Evolutionary conservation across 2,797 vertebrate genomes (phyloP), one percentile per base, ranked within the genome.

Genomic region (Amblyopsis hoosieri): DNA sequence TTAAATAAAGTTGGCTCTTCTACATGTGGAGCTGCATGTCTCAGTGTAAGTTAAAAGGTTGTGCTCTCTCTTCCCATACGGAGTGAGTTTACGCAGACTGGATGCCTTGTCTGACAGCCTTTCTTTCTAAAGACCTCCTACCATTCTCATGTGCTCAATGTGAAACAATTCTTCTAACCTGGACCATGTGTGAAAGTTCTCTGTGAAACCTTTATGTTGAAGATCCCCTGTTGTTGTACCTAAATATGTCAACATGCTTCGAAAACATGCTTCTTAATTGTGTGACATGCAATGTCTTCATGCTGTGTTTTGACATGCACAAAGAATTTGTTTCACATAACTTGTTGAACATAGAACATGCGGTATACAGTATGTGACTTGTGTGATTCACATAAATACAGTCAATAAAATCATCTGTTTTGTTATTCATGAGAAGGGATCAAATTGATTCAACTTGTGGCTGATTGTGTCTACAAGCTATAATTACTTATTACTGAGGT

Each of bases 121-220:
- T 54, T 68, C 71, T 75, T 77, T 83, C 78, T 85, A 82, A 85
- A 89, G 83, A 89, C 88, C 87, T 86, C 88, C 90, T 84, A 87
- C 75, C 74, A 80, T 83, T 81, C 23, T 45, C 42, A 13, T 45
- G 66, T 75, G 54, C 51, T 71, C 66, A 59, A 79, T 71, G 69
- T 72, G 60, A 71, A 63, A 50, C 54, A 62, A 13, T 1, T 3
- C 62, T 67, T 50, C 47, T 13, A 17, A 15, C 19, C 12, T 55
- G 53, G 47, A 50, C 56, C 62, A 59, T 33, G 15, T 64, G 7
- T 45, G 29, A 76, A 60, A 56, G 51, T 37, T 6, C 63, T 60
- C 48, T 6, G 55, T 48, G 15, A n/a, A 14, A 5, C 2, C n/a
- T 31, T 2, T 2, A 31, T 12, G 37, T 58, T 50, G 33, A 13